These are phyloP conservation scores for Hepsetus odoe DNA, from an alignment of 2,113 vertebrate species.

Conservation along the genomic window DNA sequence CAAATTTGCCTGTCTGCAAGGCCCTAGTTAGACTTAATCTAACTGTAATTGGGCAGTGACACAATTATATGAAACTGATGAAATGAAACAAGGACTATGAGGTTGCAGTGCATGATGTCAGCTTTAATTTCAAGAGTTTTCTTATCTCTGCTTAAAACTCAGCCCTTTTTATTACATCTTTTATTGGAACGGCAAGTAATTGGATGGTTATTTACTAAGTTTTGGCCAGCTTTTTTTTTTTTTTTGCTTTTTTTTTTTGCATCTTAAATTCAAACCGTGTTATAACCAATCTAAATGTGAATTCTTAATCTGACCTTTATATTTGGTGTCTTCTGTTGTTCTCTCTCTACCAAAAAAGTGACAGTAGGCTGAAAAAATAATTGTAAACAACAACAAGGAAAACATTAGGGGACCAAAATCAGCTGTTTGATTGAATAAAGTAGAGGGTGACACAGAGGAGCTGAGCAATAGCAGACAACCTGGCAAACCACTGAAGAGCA, in stretches of 20 bases:
- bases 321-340: not conserved
- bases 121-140: not conserved
- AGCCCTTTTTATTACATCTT: not conserved
- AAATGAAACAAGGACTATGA: not conserved
- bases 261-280: too few species aligned
- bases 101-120: slow-evolving; percentile 9
- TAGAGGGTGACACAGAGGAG: too few species aligned
- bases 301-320: not conserved
- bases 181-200: not conserved
- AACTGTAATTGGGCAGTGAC: not conserved
- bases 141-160: not conserved
- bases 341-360: not conserved
- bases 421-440: not conserved
- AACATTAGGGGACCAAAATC: not conserved
- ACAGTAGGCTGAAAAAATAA: not conserved
- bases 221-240: not conserved
- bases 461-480: not conserved
- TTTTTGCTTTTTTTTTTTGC: not conserved
- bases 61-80: not conserved
- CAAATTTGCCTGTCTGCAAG: slow-evolving; percentile 19
- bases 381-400: not conserved
- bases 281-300: too few species aligned
- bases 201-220: not conserved
- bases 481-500: not conserved
- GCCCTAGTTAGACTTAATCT: slow-evolving; percentile 2